These are phyloP conservation scores for Heliconius himera DNA, from an alignment of 1,140 invertebrate genomes.

Conservation along the genomic window DNA sequence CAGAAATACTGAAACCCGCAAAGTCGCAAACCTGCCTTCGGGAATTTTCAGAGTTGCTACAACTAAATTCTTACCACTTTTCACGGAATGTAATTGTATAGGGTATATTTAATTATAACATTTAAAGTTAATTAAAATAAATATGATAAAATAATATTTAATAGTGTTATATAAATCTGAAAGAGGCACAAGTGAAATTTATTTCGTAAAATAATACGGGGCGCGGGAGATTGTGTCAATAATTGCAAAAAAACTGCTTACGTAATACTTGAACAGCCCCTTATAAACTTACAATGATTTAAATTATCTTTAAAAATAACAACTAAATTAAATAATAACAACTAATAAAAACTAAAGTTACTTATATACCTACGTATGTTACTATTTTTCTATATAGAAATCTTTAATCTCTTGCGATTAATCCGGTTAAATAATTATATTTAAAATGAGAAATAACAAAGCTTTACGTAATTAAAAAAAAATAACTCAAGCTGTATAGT, in stretches of 20 bases:
- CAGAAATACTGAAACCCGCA: conserved; percentile 28
- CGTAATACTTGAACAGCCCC: too few relatives aligned
- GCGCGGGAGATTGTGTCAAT: too few relatives aligned
- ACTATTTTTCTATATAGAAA: too few relatives aligned
- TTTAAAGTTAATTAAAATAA: neutral
- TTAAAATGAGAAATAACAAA: neutral
- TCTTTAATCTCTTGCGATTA: too few relatives aligned
- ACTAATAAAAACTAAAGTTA: too few relatives aligned
- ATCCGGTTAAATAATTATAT: too few relatives aligned
- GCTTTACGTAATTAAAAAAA: neutral
- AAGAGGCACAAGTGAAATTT: neutral
- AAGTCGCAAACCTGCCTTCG: conserved; percentile 24
- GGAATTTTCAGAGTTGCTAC: conserved; percentile 31
- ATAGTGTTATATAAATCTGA: neutral
- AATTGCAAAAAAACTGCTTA: too few relatives aligned
- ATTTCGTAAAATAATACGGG: too few relatives aligned
- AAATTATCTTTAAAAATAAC: too few relatives aligned
- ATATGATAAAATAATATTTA: neutral
- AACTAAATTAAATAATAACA: too few relatives aligned
- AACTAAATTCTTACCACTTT: neutral
- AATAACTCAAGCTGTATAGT: neutral
- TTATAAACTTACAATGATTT: too few relatives aligned
- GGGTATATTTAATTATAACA: neutral
- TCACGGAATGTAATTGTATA: neutral
- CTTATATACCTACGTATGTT: too few relatives aligned